phyloP scores from a whole-genome alignment of 92 coral and sea anemone species.

The Phenganax subtilis region DNA sequence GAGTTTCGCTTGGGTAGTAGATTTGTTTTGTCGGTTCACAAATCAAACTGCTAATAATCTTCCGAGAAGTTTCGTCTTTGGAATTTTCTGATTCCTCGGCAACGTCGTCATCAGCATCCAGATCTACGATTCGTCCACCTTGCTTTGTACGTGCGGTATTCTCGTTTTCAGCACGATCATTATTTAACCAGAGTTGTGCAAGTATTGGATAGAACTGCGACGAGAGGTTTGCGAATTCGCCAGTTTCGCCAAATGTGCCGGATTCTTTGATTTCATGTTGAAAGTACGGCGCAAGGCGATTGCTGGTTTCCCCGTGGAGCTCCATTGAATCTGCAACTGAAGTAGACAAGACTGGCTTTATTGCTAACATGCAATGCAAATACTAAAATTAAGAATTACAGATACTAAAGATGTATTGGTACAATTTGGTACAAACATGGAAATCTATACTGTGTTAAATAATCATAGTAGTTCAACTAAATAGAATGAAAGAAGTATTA shows the following conservation, averaged over 20 bases:
- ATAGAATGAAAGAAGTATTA: too few species aligned
- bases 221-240: not conserved
- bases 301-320: too few species aligned
- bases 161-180: not conserved
- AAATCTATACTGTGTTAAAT: too few species aligned
- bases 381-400: too few species aligned
- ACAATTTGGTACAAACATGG: too few species aligned
- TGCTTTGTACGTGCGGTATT: not conserved
- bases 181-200: not conserved
- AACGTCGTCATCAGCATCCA: not conserved
- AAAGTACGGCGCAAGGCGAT: too few species aligned
- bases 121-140: conserved; percentile 1
- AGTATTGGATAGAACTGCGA: not conserved
- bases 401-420: too few species aligned
- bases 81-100: not conserved
- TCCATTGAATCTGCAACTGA: too few species aligned
- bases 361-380: too few species aligned
- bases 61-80: not conserved
- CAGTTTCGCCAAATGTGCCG: not conserved
- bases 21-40: not conserved
- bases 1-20: conserved; percentile 1
- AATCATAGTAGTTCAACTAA: too few species aligned
- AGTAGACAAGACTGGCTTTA: too few species aligned
- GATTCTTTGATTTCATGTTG: not conserved
- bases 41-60: not conserved